Evolutionary conservation across 2,797 vertebrate genomes (phyloP), one percentile per base, ranked within the genome.

Genomic region (Poecilia velifera): DNA sequence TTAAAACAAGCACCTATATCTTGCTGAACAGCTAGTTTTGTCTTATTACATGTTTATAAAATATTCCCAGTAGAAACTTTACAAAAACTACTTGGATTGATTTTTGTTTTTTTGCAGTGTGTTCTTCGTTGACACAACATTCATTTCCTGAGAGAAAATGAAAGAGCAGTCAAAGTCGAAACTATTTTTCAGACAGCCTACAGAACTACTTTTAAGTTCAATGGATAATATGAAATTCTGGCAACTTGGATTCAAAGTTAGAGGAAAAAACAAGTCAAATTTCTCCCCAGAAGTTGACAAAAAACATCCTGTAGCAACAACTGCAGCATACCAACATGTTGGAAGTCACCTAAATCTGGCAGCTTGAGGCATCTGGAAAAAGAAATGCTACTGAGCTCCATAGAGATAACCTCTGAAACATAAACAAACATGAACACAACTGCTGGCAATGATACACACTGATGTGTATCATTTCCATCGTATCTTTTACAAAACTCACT

Each of bases 271-370:
- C 1, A 12, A 1, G 3, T 36, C 1, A 41, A 5, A n/a, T 70
- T 6, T 70, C 22, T 70, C 22, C 2, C 20, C 8, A n/a, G n/a
- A n/a, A n/a, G n/a, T n/a, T n/a, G n/a, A 70, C 36, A 70, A 70
- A 70, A 43, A 3, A 66, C 36, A 39, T 66, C 22, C 62, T 66
- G 18, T 20, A 39, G 39, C 20, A 70, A 25, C n/a, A 72, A 62
- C 36, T 13, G 28, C 25, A 77, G 43, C 46, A 72, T 39, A 31
- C 66, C 62, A 74, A 74, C 28, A 34, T 62, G 72, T 20, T 77
- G 76, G 84, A 72, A 76, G n/a, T 34, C 55, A 57, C 83, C 78
- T 72, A 83, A 73, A 87, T 73, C 57, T 72, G 70, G 62, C 64
- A 47, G 76, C 55, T 62, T 22, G 3, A 31, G 55, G 82, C 55